Percentiles rank a stretch among this genome's conserved stretches.
phyloP scores from a whole-genome alignment of 1,140 invertebrate genomes.

The Daktulosphaira vitifoliae region DNA sequence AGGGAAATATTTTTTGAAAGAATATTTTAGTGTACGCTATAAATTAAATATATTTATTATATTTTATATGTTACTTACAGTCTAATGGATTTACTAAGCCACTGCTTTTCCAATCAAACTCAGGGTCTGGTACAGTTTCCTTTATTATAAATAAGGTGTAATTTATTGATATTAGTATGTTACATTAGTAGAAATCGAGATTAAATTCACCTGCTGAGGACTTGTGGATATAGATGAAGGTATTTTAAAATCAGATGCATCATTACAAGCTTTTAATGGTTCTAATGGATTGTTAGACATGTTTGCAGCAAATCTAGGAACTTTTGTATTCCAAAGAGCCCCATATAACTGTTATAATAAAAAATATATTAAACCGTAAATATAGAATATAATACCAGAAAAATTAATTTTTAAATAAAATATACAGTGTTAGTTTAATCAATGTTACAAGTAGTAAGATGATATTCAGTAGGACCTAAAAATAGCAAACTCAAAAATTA shows the following conservation, averaged over 20 bases:
- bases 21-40: no score
- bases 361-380: constrained; percentile 25
- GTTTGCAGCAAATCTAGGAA: constrained; percentile 71
- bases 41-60: no score
- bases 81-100: constrained; percentile 57
- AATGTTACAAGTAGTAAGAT: no score
- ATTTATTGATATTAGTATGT: background rate
- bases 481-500: no score
- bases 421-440: background rate
- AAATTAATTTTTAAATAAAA: background rate
- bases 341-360: constrained; percentile 58
- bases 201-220: constrained; percentile 16
- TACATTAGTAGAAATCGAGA: constrained; percentile 21
- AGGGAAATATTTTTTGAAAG: no score
- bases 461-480: no score
- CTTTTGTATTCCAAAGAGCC: constrained; percentile 62
- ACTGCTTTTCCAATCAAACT: constrained; percentile 58
- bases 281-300: constrained; percentile 63
- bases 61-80: constrained; percentile 56
- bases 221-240: constrained; percentile 1
- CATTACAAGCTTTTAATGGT: constrained; percentile 53
- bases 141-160: constrained; percentile 35
- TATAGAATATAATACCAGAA: background rate
- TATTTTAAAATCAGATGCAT: constrained; percentile 6
- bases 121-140: constrained; percentile 49